Evolutionary conservation across 2,113 vertebrate species (phyloP).

Genomic region (Syngnathoides biaculeatus): DNA sequence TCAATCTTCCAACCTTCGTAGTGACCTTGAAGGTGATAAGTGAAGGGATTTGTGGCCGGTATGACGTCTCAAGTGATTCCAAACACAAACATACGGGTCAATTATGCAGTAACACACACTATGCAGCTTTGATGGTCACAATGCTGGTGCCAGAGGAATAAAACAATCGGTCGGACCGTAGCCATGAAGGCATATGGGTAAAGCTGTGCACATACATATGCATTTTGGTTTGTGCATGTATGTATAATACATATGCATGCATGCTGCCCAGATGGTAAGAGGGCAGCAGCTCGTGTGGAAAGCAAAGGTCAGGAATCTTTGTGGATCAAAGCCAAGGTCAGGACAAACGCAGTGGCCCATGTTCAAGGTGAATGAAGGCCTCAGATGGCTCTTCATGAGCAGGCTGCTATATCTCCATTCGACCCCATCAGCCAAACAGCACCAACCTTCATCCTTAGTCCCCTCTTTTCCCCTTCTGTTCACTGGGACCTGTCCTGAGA

Average conservation of each 20-base stretch:
- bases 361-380: conserved; percentile 77
- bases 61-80: neutral
- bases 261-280: conserved; percentile 71
- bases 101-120: neutral
- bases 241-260: conserved; percentile 66
- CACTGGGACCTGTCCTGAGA: conserved; percentile 53
- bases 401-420: conserved; percentile 64
- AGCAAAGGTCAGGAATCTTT: conserved; percentile 72
- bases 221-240: conserved; percentile 45
- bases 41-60: neutral
- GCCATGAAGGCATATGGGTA: conserved; percentile 30
- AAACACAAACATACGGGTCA: neutral
- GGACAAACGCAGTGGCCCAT: conserved; percentile 73
- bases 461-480: conserved; percentile 29
- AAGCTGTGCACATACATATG: conserved; percentile 53
- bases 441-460: conserved; percentile 41
- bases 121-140: neutral
- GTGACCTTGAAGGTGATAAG: neutral
- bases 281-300: conserved; percentile 59
- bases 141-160: neutral
- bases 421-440: conserved; percentile 49
- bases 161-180: conserved; percentile 1
- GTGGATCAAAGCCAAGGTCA: conserved; percentile 82
- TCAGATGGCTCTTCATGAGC: conserved; percentile 78
- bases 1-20: neutral